Evolutionary conservation across 2,888 invertebrate genomes (phyloP).

Genomic region (Sarcophaga subvicina): DNA sequence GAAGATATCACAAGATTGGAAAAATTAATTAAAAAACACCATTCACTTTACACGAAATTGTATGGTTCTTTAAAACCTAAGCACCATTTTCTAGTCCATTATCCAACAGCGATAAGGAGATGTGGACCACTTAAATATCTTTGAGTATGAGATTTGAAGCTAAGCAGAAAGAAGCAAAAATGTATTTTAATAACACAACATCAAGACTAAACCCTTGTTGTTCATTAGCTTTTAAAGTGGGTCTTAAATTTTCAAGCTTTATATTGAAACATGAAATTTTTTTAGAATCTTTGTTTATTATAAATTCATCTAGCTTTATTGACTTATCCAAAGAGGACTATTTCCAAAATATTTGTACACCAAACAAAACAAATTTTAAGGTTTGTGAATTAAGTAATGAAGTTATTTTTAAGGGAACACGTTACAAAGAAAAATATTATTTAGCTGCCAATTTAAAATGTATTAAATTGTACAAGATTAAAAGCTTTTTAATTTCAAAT

Average conservation of each 20-base stretch:
- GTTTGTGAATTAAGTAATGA: too few species aligned
- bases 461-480: too few species aligned
- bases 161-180: background rate
- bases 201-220: conserved; percentile 46
- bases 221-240: conserved; percentile 21
- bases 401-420: conserved; percentile 29
- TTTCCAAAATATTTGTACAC: background rate
- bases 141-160: too few species aligned
- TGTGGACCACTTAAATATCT: too few species aligned
- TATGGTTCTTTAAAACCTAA: too few species aligned
- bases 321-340: background rate
- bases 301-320: background rate
- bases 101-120: too few species aligned
- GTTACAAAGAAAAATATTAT: conserved; percentile 24
- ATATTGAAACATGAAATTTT: conserved; percentile 13
- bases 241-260: conserved; percentile 33
- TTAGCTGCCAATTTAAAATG: conserved; percentile 1
- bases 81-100: too few species aligned
- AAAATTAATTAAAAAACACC: too few species aligned
- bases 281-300: too few species aligned
- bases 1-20: too few species aligned
- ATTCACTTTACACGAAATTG: too few species aligned
- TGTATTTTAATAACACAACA: conserved; percentile 39
- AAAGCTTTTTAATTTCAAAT: too few species aligned
- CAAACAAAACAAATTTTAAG: conserved; percentile 17